phyloP scores from a whole-genome alignment of 2,797 vertebrate genomes.

The Rousettus madagascariensis region DNA sequence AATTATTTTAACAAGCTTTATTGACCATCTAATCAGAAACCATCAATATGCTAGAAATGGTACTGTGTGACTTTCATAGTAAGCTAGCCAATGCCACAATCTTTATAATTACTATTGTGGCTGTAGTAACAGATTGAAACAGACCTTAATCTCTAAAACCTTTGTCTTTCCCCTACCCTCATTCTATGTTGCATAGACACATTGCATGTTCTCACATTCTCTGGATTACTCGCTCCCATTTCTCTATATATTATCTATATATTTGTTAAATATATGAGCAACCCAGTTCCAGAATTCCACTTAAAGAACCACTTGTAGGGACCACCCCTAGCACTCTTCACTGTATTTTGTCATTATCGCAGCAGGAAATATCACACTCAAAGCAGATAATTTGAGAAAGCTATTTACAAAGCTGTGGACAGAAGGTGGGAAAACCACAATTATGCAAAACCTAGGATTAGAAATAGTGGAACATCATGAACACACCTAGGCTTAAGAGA shows the following conservation, averaged over 20 bases:
- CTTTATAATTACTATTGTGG: background rate
- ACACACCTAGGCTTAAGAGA: background rate
- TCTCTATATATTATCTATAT: background rate
- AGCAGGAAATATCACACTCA: background rate
- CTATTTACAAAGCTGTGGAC: background rate
- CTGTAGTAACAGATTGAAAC: background rate
- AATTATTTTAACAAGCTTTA: conserved; percentile 56
- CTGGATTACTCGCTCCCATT: background rate
- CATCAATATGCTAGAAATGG: background rate
- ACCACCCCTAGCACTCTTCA: background rate
- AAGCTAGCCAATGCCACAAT: background rate
- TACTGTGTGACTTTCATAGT: background rate
- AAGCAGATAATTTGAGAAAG: background rate
- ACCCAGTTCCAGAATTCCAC: background rate
- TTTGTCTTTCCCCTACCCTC: background rate
- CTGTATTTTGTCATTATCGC: background rate
- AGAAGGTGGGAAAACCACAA: background rate
- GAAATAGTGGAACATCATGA: background rate
- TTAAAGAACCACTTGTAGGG: background rate
- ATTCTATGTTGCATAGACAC: background rate
- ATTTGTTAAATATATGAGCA: background rate
- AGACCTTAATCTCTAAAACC: background rate
- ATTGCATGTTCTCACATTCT: background rate
- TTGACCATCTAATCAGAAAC: conserved; percentile 37
- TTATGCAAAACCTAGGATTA: background rate